These are phyloP conservation scores for Lepidochitona cinerea DNA, from an alignment of 2,888 invertebrate species.

Conservation along the genomic window DNA sequence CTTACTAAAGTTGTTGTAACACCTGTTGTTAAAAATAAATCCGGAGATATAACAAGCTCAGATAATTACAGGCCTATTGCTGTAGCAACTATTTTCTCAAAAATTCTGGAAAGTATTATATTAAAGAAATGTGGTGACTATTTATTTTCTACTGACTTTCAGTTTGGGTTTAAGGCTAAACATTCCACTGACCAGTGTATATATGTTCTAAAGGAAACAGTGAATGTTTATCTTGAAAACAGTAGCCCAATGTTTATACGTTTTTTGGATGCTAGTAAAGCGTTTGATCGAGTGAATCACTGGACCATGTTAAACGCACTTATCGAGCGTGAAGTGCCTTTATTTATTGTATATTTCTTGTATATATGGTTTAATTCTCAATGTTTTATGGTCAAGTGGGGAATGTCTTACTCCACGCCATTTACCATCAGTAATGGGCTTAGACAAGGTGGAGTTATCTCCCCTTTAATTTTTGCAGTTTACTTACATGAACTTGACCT, in stretches of 20 bases:
- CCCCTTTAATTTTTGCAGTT: neutral
- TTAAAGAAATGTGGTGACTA: neutral
- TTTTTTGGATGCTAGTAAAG: neutral
- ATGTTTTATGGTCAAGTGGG: neutral
- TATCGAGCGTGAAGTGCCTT: neutral
- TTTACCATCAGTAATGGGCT: neutral
- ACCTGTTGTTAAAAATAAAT: neutral
- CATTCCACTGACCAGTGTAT: neutral
- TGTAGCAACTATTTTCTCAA: neutral
- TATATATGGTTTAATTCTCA: neutral
- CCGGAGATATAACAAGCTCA: neutral
- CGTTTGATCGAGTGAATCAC: neutral
- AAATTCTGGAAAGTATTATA: neutral
- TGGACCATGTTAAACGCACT: neutral
- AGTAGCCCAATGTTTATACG: neutral
- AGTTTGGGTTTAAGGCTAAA: neutral
- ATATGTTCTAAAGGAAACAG: neutral
- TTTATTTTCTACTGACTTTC: neutral
- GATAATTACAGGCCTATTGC: neutral
- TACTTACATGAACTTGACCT: neutral
- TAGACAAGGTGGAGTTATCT: neutral
- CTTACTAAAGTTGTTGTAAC: neutral
- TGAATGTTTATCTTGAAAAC: neutral
- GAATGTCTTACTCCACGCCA: neutral
- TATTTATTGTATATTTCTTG: neutral